Conservation (phyloP, 2,888 invertebrate genomes). For the Dexiosoma caninum region DNA sequence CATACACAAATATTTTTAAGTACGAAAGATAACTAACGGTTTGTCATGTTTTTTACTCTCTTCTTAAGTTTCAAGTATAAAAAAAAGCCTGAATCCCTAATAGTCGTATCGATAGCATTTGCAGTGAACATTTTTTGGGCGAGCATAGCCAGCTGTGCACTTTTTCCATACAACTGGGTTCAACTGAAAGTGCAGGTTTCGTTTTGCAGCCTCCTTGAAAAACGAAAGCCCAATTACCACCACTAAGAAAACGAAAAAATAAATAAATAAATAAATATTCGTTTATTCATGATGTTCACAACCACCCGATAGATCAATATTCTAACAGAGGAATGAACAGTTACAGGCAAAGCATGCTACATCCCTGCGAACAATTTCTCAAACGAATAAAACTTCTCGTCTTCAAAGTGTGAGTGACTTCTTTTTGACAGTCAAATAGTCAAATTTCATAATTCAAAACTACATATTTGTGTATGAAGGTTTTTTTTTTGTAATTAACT, state of each 20-base stretch:
- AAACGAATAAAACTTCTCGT: too few species aligned
- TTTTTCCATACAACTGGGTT: constrained; percentile 15
- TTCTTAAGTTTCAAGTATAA: constrained; percentile 4
- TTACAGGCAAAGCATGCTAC: neutral
- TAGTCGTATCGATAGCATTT: constrained; percentile 25
- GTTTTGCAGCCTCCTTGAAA: constrained; percentile 47
- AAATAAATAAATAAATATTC: neutral
- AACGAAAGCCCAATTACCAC: constrained; percentile 56
- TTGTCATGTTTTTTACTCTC: constrained; percentile 7
- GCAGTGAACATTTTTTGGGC: constrained; percentile 37
- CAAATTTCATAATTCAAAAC: too few species aligned
- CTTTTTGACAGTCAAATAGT: too few species aligned
- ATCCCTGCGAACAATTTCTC: too few species aligned
- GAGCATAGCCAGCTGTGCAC: constrained; percentile 56
- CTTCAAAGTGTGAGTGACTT: too few species aligned
- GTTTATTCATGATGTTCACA: constrained; percentile 8
- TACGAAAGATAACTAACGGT: neutral
- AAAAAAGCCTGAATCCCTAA: constrained; percentile 31
- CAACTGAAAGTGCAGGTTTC: constrained; percentile 54
- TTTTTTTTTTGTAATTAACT: too few species aligned
- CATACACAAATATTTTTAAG: neutral
- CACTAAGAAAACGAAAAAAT: constrained; percentile 39
- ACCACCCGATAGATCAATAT: constrained; percentile 59
- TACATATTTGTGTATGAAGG: too few species aligned
- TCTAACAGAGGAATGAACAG: neutral